phyloP scores from a whole-genome alignment of 2,888 invertebrate genomes.

The Caenorhabditis virilis region DNA sequence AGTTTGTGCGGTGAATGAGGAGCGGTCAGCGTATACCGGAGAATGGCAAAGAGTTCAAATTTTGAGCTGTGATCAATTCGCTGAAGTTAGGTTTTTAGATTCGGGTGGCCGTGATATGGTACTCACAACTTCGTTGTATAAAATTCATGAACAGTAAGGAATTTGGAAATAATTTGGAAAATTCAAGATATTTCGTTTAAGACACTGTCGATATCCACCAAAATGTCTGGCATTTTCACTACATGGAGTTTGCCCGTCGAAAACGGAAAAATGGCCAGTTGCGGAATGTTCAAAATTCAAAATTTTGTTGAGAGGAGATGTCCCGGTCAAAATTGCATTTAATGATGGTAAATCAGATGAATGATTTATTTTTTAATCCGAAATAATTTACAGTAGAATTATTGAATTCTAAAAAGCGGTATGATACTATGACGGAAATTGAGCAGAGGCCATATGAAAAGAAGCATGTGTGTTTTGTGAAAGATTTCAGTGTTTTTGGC shows the following conservation, averaged over 20 bases:
- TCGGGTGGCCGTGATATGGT: slow-evolving; percentile 43
- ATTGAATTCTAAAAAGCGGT: no score
- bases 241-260: slow-evolving; percentile 17
- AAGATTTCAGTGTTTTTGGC: no score
- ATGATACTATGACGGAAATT: no score
- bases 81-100: slow-evolving; percentile 39
- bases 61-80: slow-evolving; percentile 26
- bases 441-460: no score
- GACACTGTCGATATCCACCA: slow-evolving; percentile 39
- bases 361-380: no score
- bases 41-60: slow-evolving; percentile 47
- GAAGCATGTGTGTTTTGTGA: no score
- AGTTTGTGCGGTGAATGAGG: slow-evolving; percentile 36
- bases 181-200: no score
- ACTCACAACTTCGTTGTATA: slow-evolving; percentile 31
- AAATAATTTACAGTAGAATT: no score
- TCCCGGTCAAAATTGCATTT: neutral
- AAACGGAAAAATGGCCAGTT: slow-evolving; percentile 1
- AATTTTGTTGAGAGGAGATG: slow-evolving; percentile 1
- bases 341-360: no score
- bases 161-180: neutral
- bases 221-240: slow-evolving; percentile 39
- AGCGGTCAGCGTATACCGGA: slow-evolving; percentile 38
- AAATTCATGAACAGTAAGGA: slow-evolving; percentile 37
- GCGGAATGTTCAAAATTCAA: slow-evolving; percentile 15